Conservation (phyloP, 2,113 vertebrate species). For the Melierax canorus region DNA sequence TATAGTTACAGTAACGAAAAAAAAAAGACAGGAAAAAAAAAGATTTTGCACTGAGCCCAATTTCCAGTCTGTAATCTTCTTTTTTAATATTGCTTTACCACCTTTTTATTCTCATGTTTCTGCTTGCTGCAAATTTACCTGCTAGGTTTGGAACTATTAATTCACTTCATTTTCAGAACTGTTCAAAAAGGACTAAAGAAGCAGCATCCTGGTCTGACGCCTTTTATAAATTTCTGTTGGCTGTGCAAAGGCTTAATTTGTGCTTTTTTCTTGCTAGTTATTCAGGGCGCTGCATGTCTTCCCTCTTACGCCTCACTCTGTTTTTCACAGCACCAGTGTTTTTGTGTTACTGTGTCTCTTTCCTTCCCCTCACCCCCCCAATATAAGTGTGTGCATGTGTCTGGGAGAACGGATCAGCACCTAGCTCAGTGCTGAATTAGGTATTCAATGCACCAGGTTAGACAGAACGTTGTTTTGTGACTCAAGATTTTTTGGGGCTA, state of each 20-base stretch:
- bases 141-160: constrained; percentile 34
- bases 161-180: constrained; percentile 1
- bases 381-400: rapidly evolving
- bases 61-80: constrained; percentile 64
- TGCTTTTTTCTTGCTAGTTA: not conserved
- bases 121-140: constrained; percentile 43
- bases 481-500: not conserved
- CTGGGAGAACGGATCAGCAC: not conserved
- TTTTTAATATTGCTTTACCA: constrained; percentile 55
- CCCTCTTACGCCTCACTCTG: not conserved
- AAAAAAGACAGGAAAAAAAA: not conserved
- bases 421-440: not conserved
- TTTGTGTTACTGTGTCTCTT: not conserved
- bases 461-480: not conserved
- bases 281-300: not conserved
- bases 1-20: constrained; percentile 30
- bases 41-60: constrained; percentile 37
- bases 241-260: not conserved
- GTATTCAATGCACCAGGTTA: not conserved
- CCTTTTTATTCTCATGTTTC: constrained; percentile 45
- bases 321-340: not conserved
- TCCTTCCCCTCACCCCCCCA: not conserved
- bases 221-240: not conserved
- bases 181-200: not conserved
- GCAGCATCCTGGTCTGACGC: not conserved